Evolutionary conservation across 2,113 vertebrate genomes (phyloP).

Genomic region (Thomomys bottae): DNA sequence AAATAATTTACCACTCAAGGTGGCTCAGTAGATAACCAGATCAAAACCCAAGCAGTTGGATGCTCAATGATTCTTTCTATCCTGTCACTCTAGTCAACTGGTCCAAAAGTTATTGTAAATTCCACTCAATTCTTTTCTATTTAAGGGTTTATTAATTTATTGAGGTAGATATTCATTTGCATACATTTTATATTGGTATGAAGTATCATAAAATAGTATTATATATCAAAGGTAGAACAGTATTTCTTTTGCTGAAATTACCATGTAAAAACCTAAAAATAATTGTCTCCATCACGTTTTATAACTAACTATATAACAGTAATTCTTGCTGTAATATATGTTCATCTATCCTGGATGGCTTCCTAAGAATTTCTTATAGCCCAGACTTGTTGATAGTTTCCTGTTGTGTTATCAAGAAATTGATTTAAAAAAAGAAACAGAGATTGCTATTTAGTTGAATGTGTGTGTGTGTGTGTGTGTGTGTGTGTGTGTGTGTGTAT

Average conservation of each 20-base stretch:
- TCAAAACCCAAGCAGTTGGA: background rate
- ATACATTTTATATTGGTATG: background rate
- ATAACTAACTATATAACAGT: slow-evolving; percentile 3
- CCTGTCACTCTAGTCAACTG: background rate
- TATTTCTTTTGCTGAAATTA: background rate
- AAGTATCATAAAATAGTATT: background rate
- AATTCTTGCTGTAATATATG: background rate
- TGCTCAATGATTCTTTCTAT: background rate
- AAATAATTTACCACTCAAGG: background rate
- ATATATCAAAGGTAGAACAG: background rate
- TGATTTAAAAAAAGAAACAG: background rate
- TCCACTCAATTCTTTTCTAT: background rate
- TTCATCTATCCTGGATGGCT: background rate
- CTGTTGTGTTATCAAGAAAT: background rate
- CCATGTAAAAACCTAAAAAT: background rate
- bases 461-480: too few species aligned
- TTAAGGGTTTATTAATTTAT: slow-evolving; percentile 37
- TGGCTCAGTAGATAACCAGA: background rate
- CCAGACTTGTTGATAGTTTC: background rate
- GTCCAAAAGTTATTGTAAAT: slow-evolving; percentile 9
- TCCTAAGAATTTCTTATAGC: background rate
- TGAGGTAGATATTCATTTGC: background rate
- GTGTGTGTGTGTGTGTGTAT: too few species aligned
- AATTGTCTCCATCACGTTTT: background rate
- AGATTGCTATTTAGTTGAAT: background rate